Conservation (phyloP, 2,113 vertebrate genomes). For the Hiodon tergisus region DNA sequence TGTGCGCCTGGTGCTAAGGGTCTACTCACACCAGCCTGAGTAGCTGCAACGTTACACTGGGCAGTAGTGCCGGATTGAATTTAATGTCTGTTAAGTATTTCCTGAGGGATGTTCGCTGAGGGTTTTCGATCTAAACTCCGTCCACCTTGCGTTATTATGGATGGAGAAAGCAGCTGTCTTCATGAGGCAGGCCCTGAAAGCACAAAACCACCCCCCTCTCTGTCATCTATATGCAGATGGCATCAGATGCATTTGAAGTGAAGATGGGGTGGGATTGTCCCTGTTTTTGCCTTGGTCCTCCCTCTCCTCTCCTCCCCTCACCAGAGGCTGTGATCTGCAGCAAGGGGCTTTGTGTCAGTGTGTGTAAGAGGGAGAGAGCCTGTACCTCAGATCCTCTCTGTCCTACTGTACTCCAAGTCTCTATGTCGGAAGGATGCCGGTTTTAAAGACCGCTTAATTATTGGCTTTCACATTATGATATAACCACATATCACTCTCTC, state of each 20-base stretch:
- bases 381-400: neutral
- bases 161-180: too few species aligned
- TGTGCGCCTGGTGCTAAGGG: neutral
- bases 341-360: neutral
- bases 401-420: neutral
- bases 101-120: too few species aligned
- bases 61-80: too few species aligned
- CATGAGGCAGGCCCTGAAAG: too few species aligned
- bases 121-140: too few species aligned
- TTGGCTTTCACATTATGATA: conserved; percentile 1
- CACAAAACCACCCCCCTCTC: too few species aligned
- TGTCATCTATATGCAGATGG: neutral
- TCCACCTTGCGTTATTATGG: too few species aligned
- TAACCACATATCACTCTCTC: neutral
- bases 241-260: neutral
- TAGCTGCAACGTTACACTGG: neutral
- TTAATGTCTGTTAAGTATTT: too few species aligned
- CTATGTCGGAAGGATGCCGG: conserved; percentile 1
- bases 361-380: neutral
- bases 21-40: neutral
- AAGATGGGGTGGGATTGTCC: neutral
- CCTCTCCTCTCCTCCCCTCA: neutral
- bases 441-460: neutral
- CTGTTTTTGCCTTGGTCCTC: neutral
- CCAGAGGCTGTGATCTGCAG: neutral